Evolutionary conservation across 2,888 invertebrate species (phyloP).

Genomic region (Aelia acuminata): DNA sequence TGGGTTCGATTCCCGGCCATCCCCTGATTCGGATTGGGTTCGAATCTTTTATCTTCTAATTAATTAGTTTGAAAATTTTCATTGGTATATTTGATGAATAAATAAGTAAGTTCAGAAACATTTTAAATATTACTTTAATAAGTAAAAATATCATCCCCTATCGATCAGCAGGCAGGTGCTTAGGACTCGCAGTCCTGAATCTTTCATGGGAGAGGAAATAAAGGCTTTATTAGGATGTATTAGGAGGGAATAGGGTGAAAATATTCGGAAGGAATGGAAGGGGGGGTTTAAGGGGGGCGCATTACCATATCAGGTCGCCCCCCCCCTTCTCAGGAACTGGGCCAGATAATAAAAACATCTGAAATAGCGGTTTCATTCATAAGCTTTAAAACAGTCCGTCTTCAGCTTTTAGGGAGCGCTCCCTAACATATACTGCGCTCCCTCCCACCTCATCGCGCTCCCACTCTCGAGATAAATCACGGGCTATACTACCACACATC

Average conservation of each 20-base stretch:
- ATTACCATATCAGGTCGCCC: not conserved
- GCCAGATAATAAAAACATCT: constrained; percentile 33
- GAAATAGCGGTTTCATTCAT: constrained; percentile 19
- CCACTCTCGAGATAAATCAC: not conserved
- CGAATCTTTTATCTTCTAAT: too few species aligned
- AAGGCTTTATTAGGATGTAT: constrained; percentile 20
- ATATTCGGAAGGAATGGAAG: not conserved
- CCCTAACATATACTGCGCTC: not conserved
- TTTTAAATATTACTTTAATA: too few species aligned
- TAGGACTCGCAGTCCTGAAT: not conserved
- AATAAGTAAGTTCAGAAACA: too few species aligned
- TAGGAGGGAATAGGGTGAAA: constrained; percentile 13
- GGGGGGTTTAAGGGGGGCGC: too few species aligned
- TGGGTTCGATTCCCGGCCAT: too few species aligned
- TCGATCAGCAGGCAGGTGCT: not conserved
- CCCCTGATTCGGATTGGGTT: too few species aligned
- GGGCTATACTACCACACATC: not conserved
- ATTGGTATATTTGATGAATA: too few species aligned
- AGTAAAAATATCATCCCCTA: not conserved
- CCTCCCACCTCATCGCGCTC: not conserved
- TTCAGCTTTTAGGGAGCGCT: not conserved
- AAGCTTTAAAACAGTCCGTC: constrained; percentile 12
- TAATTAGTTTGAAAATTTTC: too few species aligned
- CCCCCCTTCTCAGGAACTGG: not conserved
- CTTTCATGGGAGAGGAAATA: not conserved